A percentile compares a stretch with the other conserved stretches of the same genome.
Conservation (phyloP, 2,888 invertebrate genomes). For the Drosophila neonasuta region DNA sequence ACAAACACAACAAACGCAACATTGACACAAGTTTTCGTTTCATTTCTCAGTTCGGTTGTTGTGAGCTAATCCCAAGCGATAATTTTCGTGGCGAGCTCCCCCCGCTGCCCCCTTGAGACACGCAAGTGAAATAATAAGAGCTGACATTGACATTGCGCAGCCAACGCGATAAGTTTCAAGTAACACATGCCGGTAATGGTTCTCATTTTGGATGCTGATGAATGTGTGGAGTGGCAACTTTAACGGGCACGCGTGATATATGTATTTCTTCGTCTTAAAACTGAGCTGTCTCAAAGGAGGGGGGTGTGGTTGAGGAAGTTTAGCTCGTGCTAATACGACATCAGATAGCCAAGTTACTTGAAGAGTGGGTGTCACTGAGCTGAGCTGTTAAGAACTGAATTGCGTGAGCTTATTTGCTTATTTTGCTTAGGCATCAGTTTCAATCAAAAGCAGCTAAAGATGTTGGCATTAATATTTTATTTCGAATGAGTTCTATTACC, state of each 20-base stretch:
- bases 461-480: background rate
- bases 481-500: background rate
- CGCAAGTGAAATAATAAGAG: conserved; percentile 66
- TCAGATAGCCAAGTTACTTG: conserved; percentile 38
- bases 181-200: conserved; percentile 74
- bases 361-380: conserved; percentile 30
- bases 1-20: conserved; percentile 36
- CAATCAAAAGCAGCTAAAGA: conserved; percentile 14
- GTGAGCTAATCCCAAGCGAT: conserved; percentile 71
- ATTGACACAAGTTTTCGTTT: conserved; percentile 57
- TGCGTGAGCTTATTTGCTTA: conserved; percentile 7
- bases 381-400: conserved; percentile 9
- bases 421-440: conserved; percentile 15
- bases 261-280: conserved; percentile 9
- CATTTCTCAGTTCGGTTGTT: conserved; percentile 37
- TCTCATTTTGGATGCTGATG: conserved; percentile 54
- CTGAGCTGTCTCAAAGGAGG: conserved; percentile 11
- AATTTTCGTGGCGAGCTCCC: conserved; percentile 40
- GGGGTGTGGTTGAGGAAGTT: conserved; percentile 3
- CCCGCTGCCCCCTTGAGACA: conserved; percentile 42
- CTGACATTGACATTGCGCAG: conserved; percentile 74
- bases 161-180: conserved; percentile 67
- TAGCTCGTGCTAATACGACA: conserved; percentile 28
- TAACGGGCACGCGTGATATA: conserved; percentile 50
- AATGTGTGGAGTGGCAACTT: conserved; percentile 59